Base-by-base conservation (phyloP, 2,797 vertebrate species). In the Coregonus suidteri region DNA sequence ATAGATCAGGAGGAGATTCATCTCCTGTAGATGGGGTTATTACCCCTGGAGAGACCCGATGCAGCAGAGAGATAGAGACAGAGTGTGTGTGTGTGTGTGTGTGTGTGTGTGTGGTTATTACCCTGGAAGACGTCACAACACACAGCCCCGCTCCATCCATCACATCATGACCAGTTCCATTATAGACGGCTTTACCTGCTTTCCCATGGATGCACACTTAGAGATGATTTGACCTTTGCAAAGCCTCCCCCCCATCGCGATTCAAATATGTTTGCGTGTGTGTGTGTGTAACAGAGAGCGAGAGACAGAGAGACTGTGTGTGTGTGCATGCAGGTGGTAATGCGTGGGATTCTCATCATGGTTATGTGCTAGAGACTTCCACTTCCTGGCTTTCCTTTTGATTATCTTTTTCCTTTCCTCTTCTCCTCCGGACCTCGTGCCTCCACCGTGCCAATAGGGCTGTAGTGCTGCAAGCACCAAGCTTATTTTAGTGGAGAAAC, bases 401-500 rank as follows among this genome's bases (percentile, higher is more conserved):
- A 56, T 35, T 0, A 18, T 73, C 18, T 74, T 20, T 67, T 71
- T 9, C 31, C 73, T 75, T 13, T 62, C 25, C 59, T 7, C 52
- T 41, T n/a, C 37, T 74, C 71, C 81, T 47, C 64, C 7, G 41
- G 78, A 80, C 71, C 76, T 77, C 78, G 31, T 73, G 16, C 69
- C 72, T 64, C 74, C 75, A n/a, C 73, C 53, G 9, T 62, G 16
- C 79, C 76, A 83, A 86, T 79, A 80, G 76, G 82, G 76, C 74
- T 73, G 31, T 56, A 54, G 79, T 75, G 79, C 18, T n/a, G 56
- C 15, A 18, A 20, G 18, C 73, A 37, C 77, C 65, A 54, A n/a
- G 77, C 78, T 82, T 79, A 85, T 86, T 88, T 86, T 83, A 76
- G 83, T 81, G 78, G 78, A 85, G 81, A 86, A 88, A 88, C 81